Conservation (phyloP, 2,888 invertebrate genomes). For the Protophormia terraenovae region DNA sequence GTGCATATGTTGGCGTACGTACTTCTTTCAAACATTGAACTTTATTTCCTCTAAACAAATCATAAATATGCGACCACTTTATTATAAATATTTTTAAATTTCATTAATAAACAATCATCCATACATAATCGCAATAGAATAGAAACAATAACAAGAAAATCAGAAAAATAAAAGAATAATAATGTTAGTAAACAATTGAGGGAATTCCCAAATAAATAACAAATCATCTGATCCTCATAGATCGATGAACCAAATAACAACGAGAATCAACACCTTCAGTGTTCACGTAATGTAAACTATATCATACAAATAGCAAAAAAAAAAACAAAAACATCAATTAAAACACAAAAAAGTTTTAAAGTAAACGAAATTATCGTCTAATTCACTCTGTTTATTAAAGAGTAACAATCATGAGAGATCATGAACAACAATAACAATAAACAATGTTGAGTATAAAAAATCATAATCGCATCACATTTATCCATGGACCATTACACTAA, state of each 20-base stretch:
- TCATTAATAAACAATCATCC: constrained; percentile 45
- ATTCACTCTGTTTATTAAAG: background rate
- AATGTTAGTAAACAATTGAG: constrained; percentile 63
- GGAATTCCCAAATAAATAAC: constrained; percentile 78
- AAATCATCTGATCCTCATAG: constrained; percentile 64
- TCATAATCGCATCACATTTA: constrained; percentile 50
- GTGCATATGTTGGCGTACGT: background rate
- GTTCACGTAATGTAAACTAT: constrained; percentile 31
- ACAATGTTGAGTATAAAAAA: background rate
- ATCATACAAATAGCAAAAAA: background rate
- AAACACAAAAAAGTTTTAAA: constrained; percentile 25
- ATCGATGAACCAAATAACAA: constrained; percentile 69
- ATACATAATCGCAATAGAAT: constrained; percentile 31
- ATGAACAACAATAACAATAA: constrained; percentile 28
- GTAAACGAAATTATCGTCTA: constrained; percentile 17
- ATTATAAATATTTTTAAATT: constrained; percentile 57
- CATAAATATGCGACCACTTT: constrained; percentile 57
- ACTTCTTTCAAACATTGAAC: constrained; percentile 33
- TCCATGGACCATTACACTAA: background rate
- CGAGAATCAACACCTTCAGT: background rate
- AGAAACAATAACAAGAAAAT: constrained; percentile 20
- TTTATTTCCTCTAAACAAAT: constrained; percentile 29
- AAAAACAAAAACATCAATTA: background rate
- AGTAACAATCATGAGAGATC: constrained; percentile 36
- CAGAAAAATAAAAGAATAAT: constrained; percentile 18